phyloP scores from a whole-genome alignment of 2,797 vertebrate species.

The Carcharodon carcharias region DNA sequence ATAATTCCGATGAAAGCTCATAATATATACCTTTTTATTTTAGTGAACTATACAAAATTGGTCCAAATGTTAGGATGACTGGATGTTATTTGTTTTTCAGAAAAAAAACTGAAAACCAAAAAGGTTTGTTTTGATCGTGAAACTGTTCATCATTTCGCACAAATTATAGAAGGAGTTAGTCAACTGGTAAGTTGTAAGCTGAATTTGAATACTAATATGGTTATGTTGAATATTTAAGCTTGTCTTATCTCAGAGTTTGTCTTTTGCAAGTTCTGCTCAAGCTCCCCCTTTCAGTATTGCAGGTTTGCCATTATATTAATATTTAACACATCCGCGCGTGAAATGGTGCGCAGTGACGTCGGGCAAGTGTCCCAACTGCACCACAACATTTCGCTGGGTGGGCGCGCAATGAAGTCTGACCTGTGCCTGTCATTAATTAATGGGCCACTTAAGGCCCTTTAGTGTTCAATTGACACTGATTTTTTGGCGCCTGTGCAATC shows the following conservation, averaged over 20 bases:
- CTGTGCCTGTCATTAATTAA: no score
- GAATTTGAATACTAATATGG: neutral
- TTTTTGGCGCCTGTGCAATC: no score
- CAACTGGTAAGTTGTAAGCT: neutral
- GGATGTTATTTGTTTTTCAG: slow-evolving; percentile 7
- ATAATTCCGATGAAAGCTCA: neutral
- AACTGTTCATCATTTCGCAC: neutral
- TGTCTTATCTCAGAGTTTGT: neutral
- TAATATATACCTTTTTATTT: neutral
- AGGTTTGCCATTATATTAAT: neutral
- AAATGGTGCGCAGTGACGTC: no score
- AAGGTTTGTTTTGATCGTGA: neutral
- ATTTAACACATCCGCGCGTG: neutral
- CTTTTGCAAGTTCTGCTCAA: neutral
- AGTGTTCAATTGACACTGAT: no score
- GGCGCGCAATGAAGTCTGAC: no score
- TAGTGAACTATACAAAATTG: neutral
- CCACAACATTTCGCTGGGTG: no score
- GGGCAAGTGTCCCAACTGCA: no score
- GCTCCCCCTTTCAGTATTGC: neutral
- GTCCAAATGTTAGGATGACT: neutral
- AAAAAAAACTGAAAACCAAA: neutral
- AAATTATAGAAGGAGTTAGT: neutral
- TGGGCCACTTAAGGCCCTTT: no score
- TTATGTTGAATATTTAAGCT: neutral